These are phyloP conservation scores for Mimumesa dahlbomi DNA, from an alignment of 2,888 invertebrate genomes.

Conservation along the genomic window DNA sequence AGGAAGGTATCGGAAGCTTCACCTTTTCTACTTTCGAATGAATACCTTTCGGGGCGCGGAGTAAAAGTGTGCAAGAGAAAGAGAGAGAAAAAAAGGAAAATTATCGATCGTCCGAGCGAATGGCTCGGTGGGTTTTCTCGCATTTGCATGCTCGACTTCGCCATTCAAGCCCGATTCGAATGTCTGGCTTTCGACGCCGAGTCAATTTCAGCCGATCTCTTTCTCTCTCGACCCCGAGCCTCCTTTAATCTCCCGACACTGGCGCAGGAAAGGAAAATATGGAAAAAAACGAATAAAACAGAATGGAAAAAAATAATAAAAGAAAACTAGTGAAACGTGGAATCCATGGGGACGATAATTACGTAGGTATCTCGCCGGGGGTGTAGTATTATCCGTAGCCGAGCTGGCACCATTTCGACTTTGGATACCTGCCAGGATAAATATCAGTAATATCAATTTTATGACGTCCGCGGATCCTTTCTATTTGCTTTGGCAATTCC, in stretches of 20 bases:
- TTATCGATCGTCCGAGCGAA: conserved; percentile 32
- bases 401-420: conserved; percentile 62
- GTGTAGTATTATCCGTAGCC: conserved; percentile 43
- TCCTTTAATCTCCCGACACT: conserved; percentile 30
- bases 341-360: conserved; percentile 44
- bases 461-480: conserved; percentile 62
- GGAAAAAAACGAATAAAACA: too few relatives aligned
- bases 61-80: too few relatives aligned
- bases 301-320: neutral
- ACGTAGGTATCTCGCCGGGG: conserved; percentile 26
- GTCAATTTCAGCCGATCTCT: conserved; percentile 33
- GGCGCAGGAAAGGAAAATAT: conserved; percentile 13
- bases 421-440: conserved; percentile 71
- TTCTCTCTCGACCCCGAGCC: neutral
- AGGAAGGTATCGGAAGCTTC: too few relatives aligned
- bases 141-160: conserved; percentile 34
- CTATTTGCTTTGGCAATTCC: conserved; percentile 48
- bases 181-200: conserved; percentile 28
- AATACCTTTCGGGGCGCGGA: conserved; percentile 21
- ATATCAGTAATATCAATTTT: conserved; percentile 75
- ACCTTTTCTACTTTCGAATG: conserved; percentile 12
- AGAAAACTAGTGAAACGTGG: too few relatives aligned
- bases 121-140: conserved; percentile 23
- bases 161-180: conserved; percentile 34
- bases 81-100: conserved; percentile 23